Evolutionary conservation across 2,113 vertebrate genomes (phyloP).

Genomic region (Macroglossus sobrinus): DNA sequence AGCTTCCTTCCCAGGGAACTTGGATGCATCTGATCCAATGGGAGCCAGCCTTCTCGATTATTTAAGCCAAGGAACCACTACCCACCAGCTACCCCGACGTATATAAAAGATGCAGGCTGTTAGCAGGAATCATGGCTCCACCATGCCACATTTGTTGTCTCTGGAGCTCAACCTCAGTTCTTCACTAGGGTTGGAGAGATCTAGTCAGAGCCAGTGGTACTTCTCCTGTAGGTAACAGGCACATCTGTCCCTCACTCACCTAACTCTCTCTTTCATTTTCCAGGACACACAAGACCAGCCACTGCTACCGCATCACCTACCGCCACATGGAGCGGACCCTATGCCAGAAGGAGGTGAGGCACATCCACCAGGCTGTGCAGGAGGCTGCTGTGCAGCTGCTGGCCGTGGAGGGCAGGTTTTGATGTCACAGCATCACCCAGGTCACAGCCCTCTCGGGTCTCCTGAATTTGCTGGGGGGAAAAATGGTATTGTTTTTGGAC

Average conservation of each 20-base stretch:
- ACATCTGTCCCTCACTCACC: rapidly evolving
- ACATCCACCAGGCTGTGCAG: slow-evolving; percentile 87
- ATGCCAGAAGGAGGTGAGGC: slow-evolving; percentile 88
- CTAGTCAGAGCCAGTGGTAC: rapidly evolving
- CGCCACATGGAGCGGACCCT: slow-evolving; percentile 94
- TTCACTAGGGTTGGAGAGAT: neutral
- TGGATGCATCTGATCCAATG: neutral
- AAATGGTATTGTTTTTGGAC: neutral
- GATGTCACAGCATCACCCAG: neutral
- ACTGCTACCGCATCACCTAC: slow-evolving; percentile 93
- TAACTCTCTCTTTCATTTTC: slow-evolving; percentile 35
- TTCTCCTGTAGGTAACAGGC: rapidly evolving
- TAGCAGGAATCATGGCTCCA: neutral
- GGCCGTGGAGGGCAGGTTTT: slow-evolving; percentile 91
- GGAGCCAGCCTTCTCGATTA: neutral
- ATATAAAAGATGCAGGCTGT: neutral
- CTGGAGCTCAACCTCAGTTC: rapidly evolving
- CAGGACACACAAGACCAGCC: slow-evolving; percentile 91
- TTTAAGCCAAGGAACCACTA: neutral
- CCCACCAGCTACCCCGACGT: rapidly evolving
- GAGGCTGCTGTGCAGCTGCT: slow-evolving; percentile 83
- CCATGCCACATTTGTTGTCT: rapidly evolving
- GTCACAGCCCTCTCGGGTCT: rapidly evolving
- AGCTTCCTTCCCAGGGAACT: neutral
- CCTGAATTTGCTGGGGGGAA: neutral